Evolutionary conservation across 1,140 invertebrate genomes (phyloP).

Genomic region (Habropoda laboriosa): DNA sequence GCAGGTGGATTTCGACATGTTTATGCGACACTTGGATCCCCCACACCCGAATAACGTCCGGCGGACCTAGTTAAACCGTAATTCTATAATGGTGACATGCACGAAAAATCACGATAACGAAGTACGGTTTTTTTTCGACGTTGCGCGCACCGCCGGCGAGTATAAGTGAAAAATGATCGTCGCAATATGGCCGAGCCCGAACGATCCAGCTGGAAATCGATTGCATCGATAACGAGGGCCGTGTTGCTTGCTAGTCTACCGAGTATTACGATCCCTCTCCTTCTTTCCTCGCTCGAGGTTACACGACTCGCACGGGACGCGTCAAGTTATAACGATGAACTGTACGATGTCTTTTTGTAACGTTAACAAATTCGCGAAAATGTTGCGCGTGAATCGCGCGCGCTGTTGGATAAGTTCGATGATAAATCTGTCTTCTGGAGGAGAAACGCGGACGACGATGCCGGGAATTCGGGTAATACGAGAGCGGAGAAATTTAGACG

Average conservation of each 20-base stretch:
- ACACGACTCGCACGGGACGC: background rate
- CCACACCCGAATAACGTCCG: constrained; percentile 4
- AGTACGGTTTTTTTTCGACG: constrained; percentile 42
- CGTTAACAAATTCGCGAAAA: background rate
- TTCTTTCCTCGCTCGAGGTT: constrained; percentile 2
- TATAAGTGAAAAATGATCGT: constrained; percentile 59
- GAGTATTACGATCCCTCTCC: constrained; percentile 27
- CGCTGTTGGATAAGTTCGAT: background rate
- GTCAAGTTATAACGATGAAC: background rate
- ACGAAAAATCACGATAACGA: constrained; percentile 67
- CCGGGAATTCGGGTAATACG: no score
- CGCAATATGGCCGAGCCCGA: background rate
- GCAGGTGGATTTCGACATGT: constrained; percentile 1
- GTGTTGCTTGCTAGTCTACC: constrained; percentile 19
- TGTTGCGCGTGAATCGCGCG: background rate
- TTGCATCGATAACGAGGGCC: constrained; percentile 53
- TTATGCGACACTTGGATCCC: constrained; percentile 10
- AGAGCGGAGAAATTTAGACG: no score
- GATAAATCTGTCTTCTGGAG: background rate
- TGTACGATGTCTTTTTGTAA: background rate
- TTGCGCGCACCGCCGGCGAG: constrained; percentile 14
- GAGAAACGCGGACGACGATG: no score
- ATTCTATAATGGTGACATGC: constrained; percentile 50
- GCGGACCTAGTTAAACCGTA: constrained; percentile 44
- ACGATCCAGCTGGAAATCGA: constrained; percentile 39